A percentile compares a stretch with the other conserved stretches of the same genome.
These are phyloP conservation scores for Dromococcyx pavoninus DNA, from an alignment of 2,797 vertebrate genomes.

Conservation along the genomic window DNA sequence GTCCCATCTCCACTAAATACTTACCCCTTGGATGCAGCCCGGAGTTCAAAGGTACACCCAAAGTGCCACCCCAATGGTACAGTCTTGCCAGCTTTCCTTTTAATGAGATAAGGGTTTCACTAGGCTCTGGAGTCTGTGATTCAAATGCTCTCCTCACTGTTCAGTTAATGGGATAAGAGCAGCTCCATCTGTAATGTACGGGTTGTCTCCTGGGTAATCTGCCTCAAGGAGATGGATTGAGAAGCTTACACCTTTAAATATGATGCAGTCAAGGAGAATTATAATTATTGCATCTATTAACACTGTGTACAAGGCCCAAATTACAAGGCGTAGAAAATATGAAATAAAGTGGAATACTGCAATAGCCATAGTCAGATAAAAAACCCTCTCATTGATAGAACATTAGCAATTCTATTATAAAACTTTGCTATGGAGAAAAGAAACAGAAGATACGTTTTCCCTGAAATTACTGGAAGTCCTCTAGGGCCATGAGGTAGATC, in stretches of 20 bases:
- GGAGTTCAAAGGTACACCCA: slow-evolving; percentile 47
- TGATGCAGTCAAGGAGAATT: slow-evolving; percentile 73
- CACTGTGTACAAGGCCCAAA: slow-evolving; percentile 49
- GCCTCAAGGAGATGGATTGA: slow-evolving; percentile 70
- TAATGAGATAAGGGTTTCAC: slow-evolving; percentile 71
- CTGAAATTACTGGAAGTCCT: slow-evolving; percentile 15
- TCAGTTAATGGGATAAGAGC: slow-evolving; percentile 72
- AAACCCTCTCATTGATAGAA: background rate
- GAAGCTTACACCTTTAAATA: slow-evolving; percentile 73
- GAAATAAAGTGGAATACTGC: slow-evolving; percentile 25
- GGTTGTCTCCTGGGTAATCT: slow-evolving; percentile 70
- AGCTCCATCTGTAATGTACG: slow-evolving; percentile 62
- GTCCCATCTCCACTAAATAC: slow-evolving; percentile 6
- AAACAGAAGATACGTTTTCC: background rate
- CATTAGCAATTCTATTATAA: background rate
- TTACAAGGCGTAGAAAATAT: slow-evolving; percentile 53
- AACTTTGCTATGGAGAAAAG: slow-evolving; percentile 26
- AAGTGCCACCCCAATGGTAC: slow-evolving; percentile 46
- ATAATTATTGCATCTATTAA: slow-evolving; percentile 75
- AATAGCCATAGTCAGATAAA: background rate
- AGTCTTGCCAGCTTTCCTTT: slow-evolving; percentile 49
- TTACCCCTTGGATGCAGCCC: slow-evolving; percentile 8
- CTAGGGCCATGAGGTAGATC: slow-evolving; percentile 24
- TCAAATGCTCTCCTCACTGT: slow-evolving; percentile 58
- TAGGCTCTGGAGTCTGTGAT: slow-evolving; percentile 65